Conservation (phyloP, 2,888 invertebrate genomes). For the Harpagoxenus sublaevis region DNA sequence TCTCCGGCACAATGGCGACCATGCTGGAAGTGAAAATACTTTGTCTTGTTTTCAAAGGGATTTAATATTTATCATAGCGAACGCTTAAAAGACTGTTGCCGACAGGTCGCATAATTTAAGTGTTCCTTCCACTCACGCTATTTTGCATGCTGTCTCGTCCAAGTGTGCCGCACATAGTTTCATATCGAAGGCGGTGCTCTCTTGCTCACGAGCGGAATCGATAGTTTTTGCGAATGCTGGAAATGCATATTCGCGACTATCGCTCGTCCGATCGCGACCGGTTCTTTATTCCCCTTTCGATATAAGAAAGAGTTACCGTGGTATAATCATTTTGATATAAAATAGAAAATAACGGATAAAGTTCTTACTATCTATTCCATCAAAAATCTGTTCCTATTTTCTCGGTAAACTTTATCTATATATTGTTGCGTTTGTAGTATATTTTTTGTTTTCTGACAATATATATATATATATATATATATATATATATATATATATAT, state of each 20-base stretch:
- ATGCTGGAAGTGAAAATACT: constrained; percentile 61
- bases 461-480: not conserved
- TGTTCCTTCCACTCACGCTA: constrained; percentile 65
- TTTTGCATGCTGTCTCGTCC: constrained; percentile 67
- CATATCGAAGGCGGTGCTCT: constrained; percentile 37
- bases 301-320: not conserved
- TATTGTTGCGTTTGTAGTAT: not conserved
- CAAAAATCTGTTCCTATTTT: not conserved
- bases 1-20: constrained; percentile 53
- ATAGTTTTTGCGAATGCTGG: constrained; percentile 43
- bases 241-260: constrained; percentile 50
- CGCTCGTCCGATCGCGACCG: constrained; percentile 4
- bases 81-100: constrained; percentile 69
- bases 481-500: not conserved
- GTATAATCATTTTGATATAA: not conserved
- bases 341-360: not conserved
- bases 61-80: constrained; percentile 67
- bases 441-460: not conserved
- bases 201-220: constrained; percentile 30
- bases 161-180: constrained; percentile 47
- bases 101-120: constrained; percentile 73
- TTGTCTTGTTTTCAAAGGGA: constrained; percentile 68
- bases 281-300: constrained; percentile 3
- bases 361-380: not conserved
- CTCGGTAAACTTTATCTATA: not conserved